phyloP scores from a whole-genome alignment of 2,113 vertebrate species.

The Ramphastos sulfuratus region DNA sequence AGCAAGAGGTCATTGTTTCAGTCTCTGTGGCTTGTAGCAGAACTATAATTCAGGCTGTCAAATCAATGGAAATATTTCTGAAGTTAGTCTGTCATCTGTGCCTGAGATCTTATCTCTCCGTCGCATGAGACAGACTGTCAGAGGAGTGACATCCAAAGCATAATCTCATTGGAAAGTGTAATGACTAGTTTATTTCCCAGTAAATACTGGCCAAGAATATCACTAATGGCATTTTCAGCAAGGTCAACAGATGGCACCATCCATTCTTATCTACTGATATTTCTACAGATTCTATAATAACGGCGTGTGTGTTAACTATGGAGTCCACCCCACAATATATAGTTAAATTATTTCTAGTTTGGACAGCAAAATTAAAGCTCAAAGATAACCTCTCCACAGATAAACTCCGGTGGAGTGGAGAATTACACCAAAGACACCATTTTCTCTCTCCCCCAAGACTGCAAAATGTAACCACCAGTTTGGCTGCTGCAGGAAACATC shows the following conservation, averaged over 20 bases:
- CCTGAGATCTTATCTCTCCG: background rate
- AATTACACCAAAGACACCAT: background rate
- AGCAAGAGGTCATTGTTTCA: slow-evolving; percentile 27
- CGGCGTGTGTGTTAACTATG: background rate
- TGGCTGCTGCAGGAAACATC: background rate
- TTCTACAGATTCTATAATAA: background rate
- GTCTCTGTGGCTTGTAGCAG: background rate
- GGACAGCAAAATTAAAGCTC: slow-evolving; percentile 17
- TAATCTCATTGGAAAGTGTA: slow-evolving; percentile 37
- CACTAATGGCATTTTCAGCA: background rate
- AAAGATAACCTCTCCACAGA: background rate
- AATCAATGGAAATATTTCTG: slow-evolving; percentile 27
- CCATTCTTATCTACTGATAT: background rate
- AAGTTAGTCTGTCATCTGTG: slow-evolving; percentile 28
- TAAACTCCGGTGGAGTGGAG: background rate
- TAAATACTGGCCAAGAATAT: slow-evolving; percentile 27
- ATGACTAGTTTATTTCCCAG: slow-evolving; percentile 38
- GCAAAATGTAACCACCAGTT: background rate
- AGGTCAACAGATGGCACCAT: slow-evolving; percentile 44
- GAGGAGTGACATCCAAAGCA: slow-evolving; percentile 34
- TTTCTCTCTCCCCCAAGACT: background rate
- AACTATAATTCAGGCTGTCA: slow-evolving; percentile 35
- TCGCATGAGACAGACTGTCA: slow-evolving; percentile 30
- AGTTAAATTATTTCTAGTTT: background rate
- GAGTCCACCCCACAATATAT: fast-evolving